These are phyloP conservation scores for Maniola hyperantus DNA, from an alignment of 2,888 invertebrate species.

Conservation along the genomic window DNA sequence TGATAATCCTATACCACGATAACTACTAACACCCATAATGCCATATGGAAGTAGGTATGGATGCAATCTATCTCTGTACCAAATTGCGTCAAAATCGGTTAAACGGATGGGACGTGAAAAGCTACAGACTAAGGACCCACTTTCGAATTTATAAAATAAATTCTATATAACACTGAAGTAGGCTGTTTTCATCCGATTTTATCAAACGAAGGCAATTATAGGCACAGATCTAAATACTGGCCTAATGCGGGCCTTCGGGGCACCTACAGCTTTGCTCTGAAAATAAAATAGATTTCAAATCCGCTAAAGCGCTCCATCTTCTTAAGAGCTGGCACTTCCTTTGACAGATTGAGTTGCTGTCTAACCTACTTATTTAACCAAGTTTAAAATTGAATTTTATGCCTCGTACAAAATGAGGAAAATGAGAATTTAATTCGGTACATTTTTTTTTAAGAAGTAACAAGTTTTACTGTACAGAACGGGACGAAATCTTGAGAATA, in stretches of 20 bases:
- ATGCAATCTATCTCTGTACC: too few relatives aligned
- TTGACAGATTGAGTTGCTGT: constrained; percentile 33
- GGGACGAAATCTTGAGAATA: background rate
- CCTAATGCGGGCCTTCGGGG: background rate
- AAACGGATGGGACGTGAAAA: too few relatives aligned
- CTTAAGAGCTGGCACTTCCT: constrained; percentile 29
- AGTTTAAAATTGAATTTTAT: constrained; percentile 23
- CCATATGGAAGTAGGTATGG: too few relatives aligned
- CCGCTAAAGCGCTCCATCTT: constrained; percentile 29
- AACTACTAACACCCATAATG: too few relatives aligned
- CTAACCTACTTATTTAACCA: constrained; percentile 26
- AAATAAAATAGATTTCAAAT: constrained; percentile 30
- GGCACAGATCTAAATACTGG: background rate
- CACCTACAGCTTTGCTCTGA: constrained; percentile 11
- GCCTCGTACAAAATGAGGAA: constrained; percentile 1
- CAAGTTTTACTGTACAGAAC: background rate
- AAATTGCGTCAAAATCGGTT: too few relatives aligned
- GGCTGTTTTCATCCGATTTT: too few relatives aligned
- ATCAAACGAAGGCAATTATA: too few relatives aligned
- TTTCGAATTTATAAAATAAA: too few relatives aligned
- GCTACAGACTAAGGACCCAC: too few relatives aligned
- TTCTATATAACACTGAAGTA: too few relatives aligned
- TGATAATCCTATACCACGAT: too few relatives aligned
- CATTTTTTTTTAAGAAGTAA: background rate
- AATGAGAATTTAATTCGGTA: constrained; percentile 1